A percentile compares a stretch with the other conserved stretches of the same genome.
Conservation (phyloP, 37 sponge, comb jelly and placozoan species). For the Geodia barretti region DNA sequence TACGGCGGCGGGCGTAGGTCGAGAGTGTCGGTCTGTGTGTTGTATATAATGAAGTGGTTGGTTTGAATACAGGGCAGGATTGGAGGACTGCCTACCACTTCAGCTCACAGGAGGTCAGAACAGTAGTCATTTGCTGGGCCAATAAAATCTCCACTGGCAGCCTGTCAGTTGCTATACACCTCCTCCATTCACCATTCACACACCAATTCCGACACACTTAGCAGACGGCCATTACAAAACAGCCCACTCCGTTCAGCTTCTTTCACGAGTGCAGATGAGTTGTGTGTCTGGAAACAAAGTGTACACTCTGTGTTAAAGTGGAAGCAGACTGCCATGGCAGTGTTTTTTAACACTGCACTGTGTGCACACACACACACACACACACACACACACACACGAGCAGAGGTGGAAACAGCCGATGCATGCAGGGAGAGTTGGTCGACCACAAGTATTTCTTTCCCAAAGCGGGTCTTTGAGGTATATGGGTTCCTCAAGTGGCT, state of each 20-base stretch:
- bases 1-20: too few relatives aligned
- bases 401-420: too few relatives aligned
- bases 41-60: neutral
- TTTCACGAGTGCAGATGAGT: neutral
- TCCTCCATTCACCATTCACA: neutral
- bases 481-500: neutral
- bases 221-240: neutral
- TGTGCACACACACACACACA: neutral
- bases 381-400: neutral
- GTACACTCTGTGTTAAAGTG: neutral
- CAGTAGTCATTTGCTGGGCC: neutral
- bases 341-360: neutral
- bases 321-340: neutral
- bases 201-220: neutral
- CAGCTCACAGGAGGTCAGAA: neutral
- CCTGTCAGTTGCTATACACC: neutral
- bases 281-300: neutral
- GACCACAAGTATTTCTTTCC: neutral
- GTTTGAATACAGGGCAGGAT: neutral
- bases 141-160: neutral
- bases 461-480: neutral
- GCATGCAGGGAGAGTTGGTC: neutral
- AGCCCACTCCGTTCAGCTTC: neutral
- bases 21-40: too few relatives aligned
- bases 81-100: neutral